Evolutionary conservation across 2,888 invertebrate genomes (phyloP), one percentile per base, ranked within the genome.

Genomic region (Caenorhabditis sp.): DNA sequence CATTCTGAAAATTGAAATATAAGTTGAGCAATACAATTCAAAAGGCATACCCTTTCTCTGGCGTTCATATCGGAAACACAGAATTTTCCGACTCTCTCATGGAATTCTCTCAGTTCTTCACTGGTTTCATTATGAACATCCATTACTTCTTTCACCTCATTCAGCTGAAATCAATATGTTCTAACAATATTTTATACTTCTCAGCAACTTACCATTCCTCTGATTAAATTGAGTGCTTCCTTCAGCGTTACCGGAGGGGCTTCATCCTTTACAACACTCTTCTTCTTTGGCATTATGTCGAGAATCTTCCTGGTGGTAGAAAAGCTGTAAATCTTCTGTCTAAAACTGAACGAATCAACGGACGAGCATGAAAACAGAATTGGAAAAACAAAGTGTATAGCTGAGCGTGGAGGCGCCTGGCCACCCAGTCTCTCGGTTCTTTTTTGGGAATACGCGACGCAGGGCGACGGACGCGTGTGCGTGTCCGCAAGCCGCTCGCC

Each of bases 401-500:
- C 40, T 6, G 18, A 18, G 18, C 18, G 15, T 40, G 18, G 15
- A 40, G 15, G 20, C 13, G 40, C 13, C 13, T n/a, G 32, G 40
- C 22, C 28, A 32, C 11, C 22, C n/a, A 8, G 28, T 28, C 15
- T 13, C n/a, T n/a, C n/a, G n/a, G n/a, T n/a, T 51, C 26, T 71
- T 64, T 64, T 64, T 47, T 40, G 20, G 26, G 20, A 11, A 20
- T 50, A 64, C 64, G 72, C 64, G 72, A 47, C 37, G 72, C 64
- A 35, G 55, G 70, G 26, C 37, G 40, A 47, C 56, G 71, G 37
- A 55, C 56, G 71, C 50, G 72, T 32, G 68, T 64, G 55, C 64
- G 64, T 20, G 64, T 64, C 55, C 35, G 51, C 51, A 44, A 32
- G 18, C 47, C 47, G 47, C 47, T 32, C 32, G 9, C 32, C 32